These are phyloP conservation scores for Serripes groenlandicus DNA, from an alignment of 2,888 invertebrate genomes.

Conservation along the genomic window DNA sequence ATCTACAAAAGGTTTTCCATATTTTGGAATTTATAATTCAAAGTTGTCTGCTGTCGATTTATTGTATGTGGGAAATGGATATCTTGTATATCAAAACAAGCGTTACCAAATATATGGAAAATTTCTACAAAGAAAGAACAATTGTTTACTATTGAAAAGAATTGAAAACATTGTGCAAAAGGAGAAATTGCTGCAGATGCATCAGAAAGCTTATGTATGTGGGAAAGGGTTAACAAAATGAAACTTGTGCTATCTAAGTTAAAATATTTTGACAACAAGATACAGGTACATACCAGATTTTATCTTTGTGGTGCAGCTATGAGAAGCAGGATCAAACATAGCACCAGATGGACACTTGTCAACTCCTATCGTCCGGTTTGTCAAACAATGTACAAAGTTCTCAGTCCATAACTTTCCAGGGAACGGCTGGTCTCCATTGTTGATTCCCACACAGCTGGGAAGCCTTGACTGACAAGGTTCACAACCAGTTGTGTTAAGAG, in stretches of 20 bases:
- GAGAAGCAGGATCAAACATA: constrained; percentile 55
- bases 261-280: no score
- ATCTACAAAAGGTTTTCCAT: no score
- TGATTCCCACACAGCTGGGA: constrained; percentile 64
- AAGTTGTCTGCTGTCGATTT: no score
- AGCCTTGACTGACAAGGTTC: constrained; percentile 59
- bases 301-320: constrained; percentile 51
- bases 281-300: constrained; percentile 42
- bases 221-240: no score
- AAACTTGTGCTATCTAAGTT: no score
- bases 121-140: no score
- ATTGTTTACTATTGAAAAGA: no score
- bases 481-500: constrained; percentile 43
- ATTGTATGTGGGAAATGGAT: no score
- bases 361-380: constrained; percentile 65
- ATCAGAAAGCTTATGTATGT: constrained; percentile 52
- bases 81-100: no score
- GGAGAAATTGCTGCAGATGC: neutral
- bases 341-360: constrained; percentile 60
- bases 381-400: constrained; percentile 60
- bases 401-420: constrained; percentile 60
- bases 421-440: constrained; percentile 64
- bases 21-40: no score
- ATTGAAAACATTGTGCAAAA: neutral
- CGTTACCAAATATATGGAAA: no score